phyloP scores from a whole-genome alignment of 2,113 vertebrate genomes.

The Rynchops niger region DNA sequence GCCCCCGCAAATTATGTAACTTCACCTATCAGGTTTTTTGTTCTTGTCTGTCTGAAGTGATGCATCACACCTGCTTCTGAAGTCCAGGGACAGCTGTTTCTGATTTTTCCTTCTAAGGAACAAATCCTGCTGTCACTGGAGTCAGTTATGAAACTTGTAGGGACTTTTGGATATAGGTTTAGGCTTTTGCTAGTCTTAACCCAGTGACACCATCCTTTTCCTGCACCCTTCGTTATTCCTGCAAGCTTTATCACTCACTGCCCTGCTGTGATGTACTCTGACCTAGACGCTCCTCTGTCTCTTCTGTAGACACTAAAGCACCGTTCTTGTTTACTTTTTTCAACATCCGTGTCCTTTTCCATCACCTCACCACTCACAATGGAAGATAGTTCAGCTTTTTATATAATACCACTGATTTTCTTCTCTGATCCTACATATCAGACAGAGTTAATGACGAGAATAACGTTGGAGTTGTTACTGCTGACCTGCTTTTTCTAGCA shows the following conservation, averaged over 20 bases:
- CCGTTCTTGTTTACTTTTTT: neutral
- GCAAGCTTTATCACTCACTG: neutral
- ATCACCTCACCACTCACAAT: neutral
- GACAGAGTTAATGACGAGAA: neutral
- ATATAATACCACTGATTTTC: neutral
- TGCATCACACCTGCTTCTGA: constrained; percentile 15
- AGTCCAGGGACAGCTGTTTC: neutral
- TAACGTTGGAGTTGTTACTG: neutral
- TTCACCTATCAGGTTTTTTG: neutral
- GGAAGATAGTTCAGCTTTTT: neutral
- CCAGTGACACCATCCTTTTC: neutral
- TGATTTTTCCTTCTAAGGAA: neutral
- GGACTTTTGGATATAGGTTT: neutral
- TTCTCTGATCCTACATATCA: neutral
- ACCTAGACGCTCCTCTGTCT: neutral
- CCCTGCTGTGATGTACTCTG: neutral
- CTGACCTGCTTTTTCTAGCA: neutral
- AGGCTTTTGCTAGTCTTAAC: neutral
- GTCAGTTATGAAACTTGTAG: neutral
- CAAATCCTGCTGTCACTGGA: neutral
- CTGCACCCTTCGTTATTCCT: neutral
- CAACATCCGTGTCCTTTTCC: neutral
- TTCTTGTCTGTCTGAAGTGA: constrained; percentile 2
- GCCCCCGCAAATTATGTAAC: neutral
- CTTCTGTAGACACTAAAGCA: neutral